Percentiles rank a stretch among this genome's conserved stretches.
phyloP scores from a whole-genome alignment of 2,888 invertebrate species.

The Odontothrips loti region DNA sequence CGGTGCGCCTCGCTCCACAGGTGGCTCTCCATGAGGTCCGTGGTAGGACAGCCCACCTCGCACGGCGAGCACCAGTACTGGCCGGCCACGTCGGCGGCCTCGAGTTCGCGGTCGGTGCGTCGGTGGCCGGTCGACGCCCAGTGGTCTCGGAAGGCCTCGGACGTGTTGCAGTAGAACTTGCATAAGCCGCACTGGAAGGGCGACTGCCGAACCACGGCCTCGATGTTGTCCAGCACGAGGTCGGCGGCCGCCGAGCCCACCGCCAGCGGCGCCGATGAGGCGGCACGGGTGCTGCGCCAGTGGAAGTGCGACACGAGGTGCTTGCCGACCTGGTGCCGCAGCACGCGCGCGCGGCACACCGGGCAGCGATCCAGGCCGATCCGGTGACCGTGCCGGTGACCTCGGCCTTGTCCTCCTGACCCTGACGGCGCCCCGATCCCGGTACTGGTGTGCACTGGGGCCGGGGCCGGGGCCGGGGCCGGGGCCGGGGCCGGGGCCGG shows the following conservation, averaged over 20 bases:
- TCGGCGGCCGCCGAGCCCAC: slow-evolving; percentile 56
- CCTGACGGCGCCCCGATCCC: background rate
- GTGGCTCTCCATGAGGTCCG: slow-evolving; percentile 64
- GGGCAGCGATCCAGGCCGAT: slow-evolving; percentile 61
- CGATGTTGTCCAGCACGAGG: slow-evolving; percentile 71
- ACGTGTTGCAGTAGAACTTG: slow-evolving; percentile 77
- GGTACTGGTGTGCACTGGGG: background rate
- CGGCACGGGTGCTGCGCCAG: slow-evolving; percentile 57
- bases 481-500: background rate
- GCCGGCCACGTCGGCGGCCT: slow-evolving; percentile 45
- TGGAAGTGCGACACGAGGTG: slow-evolving; percentile 84
- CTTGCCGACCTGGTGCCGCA: slow-evolving; percentile 68
- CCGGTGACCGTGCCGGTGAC: slow-evolving; percentile 34
- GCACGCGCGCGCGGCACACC: slow-evolving; percentile 67
- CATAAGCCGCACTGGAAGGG: slow-evolving; percentile 84
- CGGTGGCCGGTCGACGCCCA: slow-evolving; percentile 66
- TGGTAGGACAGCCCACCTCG: slow-evolving; percentile 61
- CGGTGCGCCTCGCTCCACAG: slow-evolving; percentile 62
- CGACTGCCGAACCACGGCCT: slow-evolving; percentile 70
- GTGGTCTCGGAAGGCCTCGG: slow-evolving; percentile 64
- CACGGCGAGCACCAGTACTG: slow-evolving; percentile 70
- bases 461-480: background rate
- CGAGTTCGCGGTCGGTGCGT: slow-evolving; percentile 48
- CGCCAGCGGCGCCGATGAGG: slow-evolving; percentile 55
- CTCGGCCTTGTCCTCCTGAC: background rate